Conservation (phyloP, 1,140 invertebrate genomes). For the Scaptomyza pallida region DNA sequence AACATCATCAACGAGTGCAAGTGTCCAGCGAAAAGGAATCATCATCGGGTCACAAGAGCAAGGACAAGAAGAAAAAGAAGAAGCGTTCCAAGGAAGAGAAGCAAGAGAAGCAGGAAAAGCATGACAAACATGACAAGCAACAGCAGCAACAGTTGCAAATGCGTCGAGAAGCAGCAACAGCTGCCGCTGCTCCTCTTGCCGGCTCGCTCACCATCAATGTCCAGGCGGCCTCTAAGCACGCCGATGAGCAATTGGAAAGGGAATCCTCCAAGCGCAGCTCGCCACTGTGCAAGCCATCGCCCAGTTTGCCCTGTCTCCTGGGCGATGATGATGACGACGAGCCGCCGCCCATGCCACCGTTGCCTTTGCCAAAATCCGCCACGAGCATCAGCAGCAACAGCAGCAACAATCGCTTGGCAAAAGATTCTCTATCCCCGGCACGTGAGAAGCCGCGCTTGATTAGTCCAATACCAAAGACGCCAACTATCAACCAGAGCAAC, state of each 20-base stretch:
- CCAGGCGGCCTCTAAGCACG: conserved; percentile 67
- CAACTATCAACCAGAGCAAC: conserved; percentile 67
- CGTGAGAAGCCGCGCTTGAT: conserved; percentile 85
- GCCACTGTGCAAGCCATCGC: conserved; percentile 77
- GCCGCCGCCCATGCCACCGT: conserved; percentile 11
- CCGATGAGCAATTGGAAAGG: conserved; percentile 56
- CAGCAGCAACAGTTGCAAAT: conserved; percentile 87
- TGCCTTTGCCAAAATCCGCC: conserved; percentile 1
- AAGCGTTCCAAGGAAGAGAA: conserved; percentile 92
- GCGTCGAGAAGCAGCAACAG: conserved; percentile 85
- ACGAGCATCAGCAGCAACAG: conserved; percentile 1
- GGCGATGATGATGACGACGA: conserved; percentile 75
- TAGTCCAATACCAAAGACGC: conserved; percentile 86
- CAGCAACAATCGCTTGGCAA: conserved; percentile 21
- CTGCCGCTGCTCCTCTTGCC: conserved; percentile 57
- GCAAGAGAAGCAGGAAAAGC: conserved; percentile 86
- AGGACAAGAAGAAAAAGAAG: conserved; percentile 92
- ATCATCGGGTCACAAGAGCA: conserved; percentile 85
- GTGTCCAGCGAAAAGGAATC: conserved; percentile 33
- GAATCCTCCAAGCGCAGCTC: conserved; percentile 33
- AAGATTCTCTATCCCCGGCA: conserved; percentile 76
- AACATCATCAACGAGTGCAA: conserved; percentile 32
- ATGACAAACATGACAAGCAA: conserved; percentile 37
- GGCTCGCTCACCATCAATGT: conserved; percentile 72
- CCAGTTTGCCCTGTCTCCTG: conserved; percentile 76